Evolutionary conservation across 2,888 invertebrate genomes (phyloP), one percentile per base, ranked within the genome.

Genomic region (Blastobasis lacticolella): DNA sequence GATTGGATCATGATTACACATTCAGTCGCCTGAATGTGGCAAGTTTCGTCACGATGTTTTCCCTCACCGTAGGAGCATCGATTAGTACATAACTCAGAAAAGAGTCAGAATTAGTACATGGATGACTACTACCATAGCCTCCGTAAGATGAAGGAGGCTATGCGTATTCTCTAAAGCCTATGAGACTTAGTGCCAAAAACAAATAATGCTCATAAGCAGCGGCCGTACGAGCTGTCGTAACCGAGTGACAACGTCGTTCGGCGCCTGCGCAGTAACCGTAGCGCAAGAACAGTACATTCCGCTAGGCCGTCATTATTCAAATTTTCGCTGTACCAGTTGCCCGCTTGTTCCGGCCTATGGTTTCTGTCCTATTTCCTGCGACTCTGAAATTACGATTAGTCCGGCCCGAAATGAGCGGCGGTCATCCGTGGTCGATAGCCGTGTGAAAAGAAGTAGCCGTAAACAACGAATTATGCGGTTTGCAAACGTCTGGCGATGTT

Each of bases 241-340:
- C 62, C 62, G 65, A 66, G 58, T 58, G 57, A 68, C 70, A 64
- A 57, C 65, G 65, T 53, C 54, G 57, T 53, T 38, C 54, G 50
- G 50, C 54, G 69, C 63, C 55, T 60, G 61, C 69, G 74, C 79
- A 82, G 62, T 71, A 75, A 85, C 71, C 86, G 82, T 81, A 75
- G 73, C 82, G 81, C 9, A 42, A 75, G 77, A 80, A 80, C 78
- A 76, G 78, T 79, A 71, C 71, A 80, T 71, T 78, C 86, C 88
- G 86, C 87, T 86, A 86, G 75, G 67, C 81, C 75, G 78, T 85
- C 84, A 86, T 87, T 86, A 88, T 85, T 84, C 78, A 85, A 86
- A 87, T 86, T 84, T 86, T 85, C 81, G 76, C 79, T 81, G 88
- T 81, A 81, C 87, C 69, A 84, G 79, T 83, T 85, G 81, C 83